Base-by-base conservation (phyloP, 2,888 invertebrate genomes). In the Zaprionus obscuricornis region DNA sequence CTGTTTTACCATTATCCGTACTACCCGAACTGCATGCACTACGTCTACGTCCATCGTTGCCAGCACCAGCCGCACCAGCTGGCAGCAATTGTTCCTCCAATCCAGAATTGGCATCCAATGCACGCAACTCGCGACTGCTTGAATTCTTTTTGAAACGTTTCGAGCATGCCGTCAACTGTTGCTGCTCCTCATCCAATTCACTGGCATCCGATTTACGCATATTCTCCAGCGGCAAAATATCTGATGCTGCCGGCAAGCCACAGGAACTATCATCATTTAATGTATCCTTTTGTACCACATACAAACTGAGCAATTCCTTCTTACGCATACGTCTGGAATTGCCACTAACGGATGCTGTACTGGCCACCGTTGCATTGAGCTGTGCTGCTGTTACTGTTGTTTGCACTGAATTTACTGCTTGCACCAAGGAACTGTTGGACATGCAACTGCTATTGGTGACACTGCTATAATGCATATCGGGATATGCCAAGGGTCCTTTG, bases 151-250 rank as follows among this genome's bases (percentile, higher is more conserved):
- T 95, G 20, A 77, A 87, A 88, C 96, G 95, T 40, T 89, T 89
- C 0, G 87, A 78, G 6, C 50, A n/a, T n/a, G n/a, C n/a, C n/a
- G n/a, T n/a, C n/a, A n/a, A n/a, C n/a, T n/a, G n/a, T n/a, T n/a
- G 93, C 0, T 96, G 96, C 1, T 96, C 96, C 82, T 96, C 96
- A 60, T 96, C 95, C 27, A 84, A 42, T 94, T 96, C 96, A 6
- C 96, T 96, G 14, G 96, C 96, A 5, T 96, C 95, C 2, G 96
- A 96, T 89, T 97, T 97, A 0, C 97, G 96, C 34, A 83, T 94
- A 40, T 71, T 82, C 2, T 96, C 93, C 22, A 93, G 74, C 1
- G 86, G 83, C 50, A 87, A 52, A 14, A 66, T 82, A 27, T 81
- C 76, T 36, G 79, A 79, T 7, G 92, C 92, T 1, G 91, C 90